Evolutionary conservation across 1,140 invertebrate genomes (phyloP).

Genomic region (Drosophila lowei): DNA sequence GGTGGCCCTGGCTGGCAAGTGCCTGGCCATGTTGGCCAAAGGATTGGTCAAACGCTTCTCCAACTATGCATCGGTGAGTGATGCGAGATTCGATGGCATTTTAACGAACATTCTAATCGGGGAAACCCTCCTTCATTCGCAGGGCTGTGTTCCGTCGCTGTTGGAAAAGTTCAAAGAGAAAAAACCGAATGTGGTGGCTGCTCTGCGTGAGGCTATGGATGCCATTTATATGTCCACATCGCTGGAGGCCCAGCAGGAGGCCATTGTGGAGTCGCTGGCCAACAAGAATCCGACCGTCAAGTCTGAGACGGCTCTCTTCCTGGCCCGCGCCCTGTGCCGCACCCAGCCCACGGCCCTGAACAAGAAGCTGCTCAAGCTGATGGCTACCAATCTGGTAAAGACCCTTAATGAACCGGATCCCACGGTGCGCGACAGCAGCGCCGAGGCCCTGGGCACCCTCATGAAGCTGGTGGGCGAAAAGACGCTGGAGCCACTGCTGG

Average conservation of each 20-base stretch:
- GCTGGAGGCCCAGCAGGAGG: conserved; percentile 94
- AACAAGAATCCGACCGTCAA: conserved; percentile 98
- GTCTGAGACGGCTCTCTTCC: conserved; percentile 94
- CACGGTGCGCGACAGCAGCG: conserved; percentile 91
- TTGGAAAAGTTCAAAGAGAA: conserved; percentile 99
- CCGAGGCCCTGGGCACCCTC: conserved; percentile 96
- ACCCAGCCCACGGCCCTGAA: conserved; percentile 92
- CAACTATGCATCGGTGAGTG: conserved; percentile 88
- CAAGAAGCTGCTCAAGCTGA: conserved; percentile 96
- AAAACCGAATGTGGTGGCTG: conserved; percentile 94
- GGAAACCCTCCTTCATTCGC: not conserved
- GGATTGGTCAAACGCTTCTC: conserved; percentile 95
- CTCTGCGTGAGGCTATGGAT: conserved; percentile 95
- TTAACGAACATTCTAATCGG: not conserved
- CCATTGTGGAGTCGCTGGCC: conserved; percentile 91
- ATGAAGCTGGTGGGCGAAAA: conserved; percentile 98
- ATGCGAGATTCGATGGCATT: not conserved
- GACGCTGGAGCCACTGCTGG: conserved; percentile 91
- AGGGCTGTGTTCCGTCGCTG: conserved; percentile 89
- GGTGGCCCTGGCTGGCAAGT: conserved; percentile 93
- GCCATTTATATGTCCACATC: conserved; percentile 92
- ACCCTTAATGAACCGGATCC: conserved; percentile 92
- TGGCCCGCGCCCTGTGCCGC: conserved; percentile 91
- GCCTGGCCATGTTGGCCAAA: conserved; percentile 91
- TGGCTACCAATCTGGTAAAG: conserved; percentile 92